Evolutionary conservation across 1,140 invertebrate species (phyloP).

Genomic region (Theocolax elegans): DNA sequence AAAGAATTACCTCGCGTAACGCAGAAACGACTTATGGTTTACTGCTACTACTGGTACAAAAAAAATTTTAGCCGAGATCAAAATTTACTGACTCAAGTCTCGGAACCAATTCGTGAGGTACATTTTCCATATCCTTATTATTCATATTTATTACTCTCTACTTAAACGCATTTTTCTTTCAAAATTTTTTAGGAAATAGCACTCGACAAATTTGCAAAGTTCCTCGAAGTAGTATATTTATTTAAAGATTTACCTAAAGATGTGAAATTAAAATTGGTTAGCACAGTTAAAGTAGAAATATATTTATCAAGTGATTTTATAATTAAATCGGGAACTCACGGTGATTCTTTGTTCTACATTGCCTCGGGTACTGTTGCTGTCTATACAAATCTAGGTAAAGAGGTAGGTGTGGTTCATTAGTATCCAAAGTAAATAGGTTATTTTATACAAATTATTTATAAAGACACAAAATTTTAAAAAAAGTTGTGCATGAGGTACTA

Average conservation of each 20-base stretch:
- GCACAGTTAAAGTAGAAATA: conserved; percentile 61
- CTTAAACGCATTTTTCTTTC: too few relatives aligned
- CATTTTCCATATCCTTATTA: too few relatives aligned
- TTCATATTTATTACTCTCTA: not conserved
- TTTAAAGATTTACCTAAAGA: conserved; percentile 62
- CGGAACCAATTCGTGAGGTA: conserved; percentile 59
- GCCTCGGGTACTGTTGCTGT: conserved; percentile 68
- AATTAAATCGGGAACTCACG: conserved; percentile 60
- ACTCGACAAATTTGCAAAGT: conserved; percentile 60
- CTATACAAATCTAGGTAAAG: conserved; percentile 59
- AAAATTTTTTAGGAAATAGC: conserved; percentile 59
- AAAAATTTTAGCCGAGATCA: conserved; percentile 63
- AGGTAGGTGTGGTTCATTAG: too few relatives aligned
- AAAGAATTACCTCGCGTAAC: conserved; percentile 54
- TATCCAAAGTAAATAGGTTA: too few relatives aligned
- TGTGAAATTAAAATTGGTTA: conserved; percentile 58
- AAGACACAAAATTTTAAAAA: too few relatives aligned
- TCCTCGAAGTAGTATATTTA: conserved; percentile 65
- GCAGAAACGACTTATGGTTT: conserved; percentile 50
- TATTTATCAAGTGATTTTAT: conserved; percentile 67
- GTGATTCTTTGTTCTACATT: conserved; percentile 67
- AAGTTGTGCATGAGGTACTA: too few relatives aligned
- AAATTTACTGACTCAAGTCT: conserved; percentile 63
- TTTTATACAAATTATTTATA: too few relatives aligned
- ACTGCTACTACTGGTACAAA: conserved; percentile 62